Percentiles rank a stretch among this genome's conserved stretches.
Evolutionary conservation across 2,888 invertebrate species (phyloP).

Genomic region (Nomada goodeniana): DNA sequence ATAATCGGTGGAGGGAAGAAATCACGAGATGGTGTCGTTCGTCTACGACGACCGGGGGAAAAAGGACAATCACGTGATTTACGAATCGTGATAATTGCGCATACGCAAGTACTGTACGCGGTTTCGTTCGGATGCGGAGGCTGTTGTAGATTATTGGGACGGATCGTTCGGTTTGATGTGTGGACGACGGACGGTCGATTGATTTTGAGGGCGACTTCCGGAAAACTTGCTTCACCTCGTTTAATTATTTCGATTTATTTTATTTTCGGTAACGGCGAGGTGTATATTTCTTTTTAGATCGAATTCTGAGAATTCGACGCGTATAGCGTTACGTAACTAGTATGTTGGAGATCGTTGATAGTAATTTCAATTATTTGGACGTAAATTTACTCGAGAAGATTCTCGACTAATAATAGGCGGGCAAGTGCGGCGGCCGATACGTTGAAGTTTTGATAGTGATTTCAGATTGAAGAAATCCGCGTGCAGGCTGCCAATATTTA

Average conservation of each 20-base stretch:
- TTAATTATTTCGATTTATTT: too few relatives aligned
- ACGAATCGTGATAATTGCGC: neutral
- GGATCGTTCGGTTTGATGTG: too few relatives aligned
- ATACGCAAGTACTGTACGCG: neutral
- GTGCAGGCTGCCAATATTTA: slow-evolving; percentile 15
- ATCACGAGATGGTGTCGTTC: neutral
- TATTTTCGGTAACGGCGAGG: too few relatives aligned
- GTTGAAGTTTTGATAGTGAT: slow-evolving; percentile 43
- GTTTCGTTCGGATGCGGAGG: neutral
- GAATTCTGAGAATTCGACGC: too few relatives aligned
- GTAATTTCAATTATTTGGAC: too few relatives aligned
- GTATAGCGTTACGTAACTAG: too few relatives aligned
- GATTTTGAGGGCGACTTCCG: too few relatives aligned
- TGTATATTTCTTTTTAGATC: too few relatives aligned
- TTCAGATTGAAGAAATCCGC: slow-evolving; percentile 35
- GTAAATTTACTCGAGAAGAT: neutral
- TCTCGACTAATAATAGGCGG: slow-evolving; percentile 28
- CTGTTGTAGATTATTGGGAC: too few relatives aligned
- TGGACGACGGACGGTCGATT: too few relatives aligned
- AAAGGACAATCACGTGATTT: neutral
- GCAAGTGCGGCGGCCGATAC: neutral
- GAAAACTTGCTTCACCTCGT: too few relatives aligned
- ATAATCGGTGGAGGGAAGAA: neutral
- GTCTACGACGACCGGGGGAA: neutral
- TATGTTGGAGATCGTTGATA: too few relatives aligned